Evolutionary conservation across 2,888 invertebrate species (phyloP).

Genomic region (Epinotia nisella): DNA sequence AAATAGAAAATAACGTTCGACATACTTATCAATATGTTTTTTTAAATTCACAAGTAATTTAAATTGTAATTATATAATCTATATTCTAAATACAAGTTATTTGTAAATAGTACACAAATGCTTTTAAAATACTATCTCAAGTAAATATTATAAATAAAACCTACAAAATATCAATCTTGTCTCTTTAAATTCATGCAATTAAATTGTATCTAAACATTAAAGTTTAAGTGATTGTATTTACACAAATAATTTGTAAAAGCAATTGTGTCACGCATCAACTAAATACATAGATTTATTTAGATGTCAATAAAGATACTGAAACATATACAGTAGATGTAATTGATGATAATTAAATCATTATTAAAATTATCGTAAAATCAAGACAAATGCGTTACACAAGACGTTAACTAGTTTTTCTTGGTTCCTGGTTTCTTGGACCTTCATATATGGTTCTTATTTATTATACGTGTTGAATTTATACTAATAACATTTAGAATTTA

Average conservation of each 20-base stretch:
- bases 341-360: background rate
- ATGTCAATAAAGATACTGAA: constrained; percentile 13
- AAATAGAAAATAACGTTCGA: background rate
- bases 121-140: constrained; percentile 22
- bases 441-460: no score
- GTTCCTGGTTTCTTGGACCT: no score
- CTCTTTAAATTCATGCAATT: background rate
- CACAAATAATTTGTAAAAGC: background rate
- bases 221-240: background rate
- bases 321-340: constrained; percentile 23
- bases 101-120: constrained; percentile 27
- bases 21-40: background rate
- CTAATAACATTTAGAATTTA: no score
- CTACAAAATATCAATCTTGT: constrained; percentile 1
- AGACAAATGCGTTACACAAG: background rate
- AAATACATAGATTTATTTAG: constrained; percentile 7
- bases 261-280: constrained; percentile 3
- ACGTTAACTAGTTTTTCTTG: no score
- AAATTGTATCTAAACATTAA: background rate
- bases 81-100: constrained; percentile 16
- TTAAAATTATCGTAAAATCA: background rate
- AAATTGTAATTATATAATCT: background rate
- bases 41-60: background rate
- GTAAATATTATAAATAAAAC: background rate
- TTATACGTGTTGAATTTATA: no score